Conservation (phyloP, 2,888 invertebrate genomes). For the Lasioglossum pauxillum region DNA sequence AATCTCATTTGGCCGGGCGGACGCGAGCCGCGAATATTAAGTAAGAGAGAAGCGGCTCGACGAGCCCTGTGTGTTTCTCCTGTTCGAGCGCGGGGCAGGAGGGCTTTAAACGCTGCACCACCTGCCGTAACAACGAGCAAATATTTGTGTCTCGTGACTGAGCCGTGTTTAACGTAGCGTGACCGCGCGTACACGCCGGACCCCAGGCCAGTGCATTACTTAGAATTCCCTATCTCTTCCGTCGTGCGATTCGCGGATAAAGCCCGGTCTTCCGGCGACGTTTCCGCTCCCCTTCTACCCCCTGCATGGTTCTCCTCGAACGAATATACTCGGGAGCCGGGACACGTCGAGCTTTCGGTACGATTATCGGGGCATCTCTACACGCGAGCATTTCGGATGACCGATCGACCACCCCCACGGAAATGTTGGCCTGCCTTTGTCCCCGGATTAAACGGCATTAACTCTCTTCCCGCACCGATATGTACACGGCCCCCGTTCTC, state of each 20-base stretch:
- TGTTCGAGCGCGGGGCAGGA: neutral
- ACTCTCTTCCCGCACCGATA: slow-evolving; percentile 45
- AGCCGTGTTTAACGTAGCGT: slow-evolving; percentile 68
- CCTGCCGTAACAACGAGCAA: slow-evolving; percentile 63
- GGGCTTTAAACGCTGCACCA: slow-evolving; percentile 50
- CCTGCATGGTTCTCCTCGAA: neutral
- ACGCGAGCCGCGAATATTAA: slow-evolving; percentile 48
- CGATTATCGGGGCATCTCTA: slow-evolving; percentile 60
- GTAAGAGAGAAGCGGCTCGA: slow-evolving; percentile 9
- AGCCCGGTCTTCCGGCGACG: slow-evolving; percentile 51
- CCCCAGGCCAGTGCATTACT: slow-evolving; percentile 60
- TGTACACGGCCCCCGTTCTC: neutral
- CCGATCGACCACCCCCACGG: slow-evolving; percentile 55
- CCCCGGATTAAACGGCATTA: slow-evolving; percentile 56
- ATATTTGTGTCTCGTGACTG: slow-evolving; percentile 69
- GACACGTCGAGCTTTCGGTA: slow-evolving; percentile 39
- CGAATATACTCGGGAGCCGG: neutral
- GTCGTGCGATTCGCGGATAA: slow-evolving; percentile 60
- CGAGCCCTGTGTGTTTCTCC: neutral
- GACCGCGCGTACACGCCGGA: slow-evolving; percentile 54
- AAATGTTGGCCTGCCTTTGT: slow-evolving; percentile 47
- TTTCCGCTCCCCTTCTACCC: slow-evolving; percentile 35
- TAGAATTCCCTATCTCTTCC: slow-evolving; percentile 69
- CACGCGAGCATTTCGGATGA: slow-evolving; percentile 61
- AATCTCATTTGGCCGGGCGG: slow-evolving; percentile 48